phyloP scores from a whole-genome alignment of 2,113 vertebrate species.

The Xyrauchen texanus region DNA sequence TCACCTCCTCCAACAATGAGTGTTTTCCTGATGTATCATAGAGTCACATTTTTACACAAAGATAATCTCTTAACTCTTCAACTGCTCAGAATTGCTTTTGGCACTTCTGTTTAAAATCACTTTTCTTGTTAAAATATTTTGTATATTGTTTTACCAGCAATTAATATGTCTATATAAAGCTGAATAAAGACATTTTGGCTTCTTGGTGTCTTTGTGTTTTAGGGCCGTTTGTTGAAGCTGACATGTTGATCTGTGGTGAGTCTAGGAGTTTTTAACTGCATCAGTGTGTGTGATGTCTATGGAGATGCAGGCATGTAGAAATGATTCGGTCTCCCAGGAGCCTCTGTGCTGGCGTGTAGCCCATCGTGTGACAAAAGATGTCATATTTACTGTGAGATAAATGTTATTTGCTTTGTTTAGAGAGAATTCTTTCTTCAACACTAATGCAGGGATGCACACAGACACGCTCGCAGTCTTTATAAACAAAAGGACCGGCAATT shows the following conservation, averaged over 20 bases:
- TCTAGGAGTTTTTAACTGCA: constrained; percentile 13
- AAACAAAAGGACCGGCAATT: constrained; percentile 42
- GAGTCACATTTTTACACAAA: neutral
- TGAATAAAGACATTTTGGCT: neutral
- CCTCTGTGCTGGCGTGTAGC: neutral
- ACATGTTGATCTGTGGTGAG: neutral
- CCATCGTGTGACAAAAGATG: constrained; percentile 19
- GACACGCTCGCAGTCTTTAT: neutral
- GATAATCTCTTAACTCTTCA: too few species aligned
- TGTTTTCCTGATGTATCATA: too few species aligned
- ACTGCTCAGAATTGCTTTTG: neutral
- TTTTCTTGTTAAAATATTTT: neutral
- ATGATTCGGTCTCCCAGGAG: constrained; percentile 9
- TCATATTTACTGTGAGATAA: constrained; percentile 9
- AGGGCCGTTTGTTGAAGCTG: neutral
- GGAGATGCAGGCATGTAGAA: constrained; percentile 10
- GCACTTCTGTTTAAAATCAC: neutral
- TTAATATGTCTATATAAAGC: neutral
- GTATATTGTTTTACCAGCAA: neutral
- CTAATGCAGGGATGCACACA: neutral
- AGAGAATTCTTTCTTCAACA: neutral
- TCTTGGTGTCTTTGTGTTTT: neutral
- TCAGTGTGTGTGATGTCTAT: constrained; percentile 25
- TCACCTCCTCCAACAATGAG: neutral
- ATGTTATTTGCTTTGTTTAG: neutral